phyloP scores from a whole-genome alignment of 1,140 invertebrate genomes.

The Episyrphus balteatus region DNA sequence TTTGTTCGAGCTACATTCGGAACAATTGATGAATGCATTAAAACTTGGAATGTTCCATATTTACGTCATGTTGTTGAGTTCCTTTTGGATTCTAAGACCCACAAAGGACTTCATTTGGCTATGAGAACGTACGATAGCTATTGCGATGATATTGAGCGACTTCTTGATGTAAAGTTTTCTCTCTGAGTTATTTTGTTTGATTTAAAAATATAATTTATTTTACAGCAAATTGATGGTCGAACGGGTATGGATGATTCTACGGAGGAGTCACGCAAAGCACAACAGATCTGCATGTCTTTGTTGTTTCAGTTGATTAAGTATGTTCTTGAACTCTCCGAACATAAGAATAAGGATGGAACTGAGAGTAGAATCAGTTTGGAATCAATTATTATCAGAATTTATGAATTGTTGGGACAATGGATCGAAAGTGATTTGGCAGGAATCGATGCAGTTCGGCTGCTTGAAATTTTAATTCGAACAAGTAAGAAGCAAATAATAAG shows the following conservation, averaged over 20 bases:
- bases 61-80: slow-evolving; percentile 45
- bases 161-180: slow-evolving; percentile 20
- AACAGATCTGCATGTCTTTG: slow-evolving; percentile 21
- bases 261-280: slow-evolving; percentile 37
- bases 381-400: slow-evolving; percentile 20
- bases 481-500: background rate
- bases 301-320: slow-evolving; percentile 21
- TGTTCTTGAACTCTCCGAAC: slow-evolving; percentile 15
- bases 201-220: background rate
- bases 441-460: slow-evolving; percentile 19
- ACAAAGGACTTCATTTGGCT: slow-evolving; percentile 20
- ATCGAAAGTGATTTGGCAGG: slow-evolving; percentile 23
- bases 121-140: slow-evolving; percentile 25
- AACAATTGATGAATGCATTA: slow-evolving; percentile 39
- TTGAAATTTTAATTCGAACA: slow-evolving; percentile 14
- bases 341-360: background rate
- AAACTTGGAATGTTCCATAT: slow-evolving; percentile 39
- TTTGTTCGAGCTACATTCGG: slow-evolving; percentile 38
- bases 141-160: slow-evolving; percentile 24
- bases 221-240: slow-evolving; percentile 23
- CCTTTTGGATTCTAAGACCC: slow-evolving; percentile 29
- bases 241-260: slow-evolving; percentile 18
- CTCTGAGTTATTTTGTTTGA: background rate
- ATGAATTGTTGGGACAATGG: slow-evolving; percentile 22
- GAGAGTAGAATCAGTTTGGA: slow-evolving; percentile 23